Base-by-base conservation (phyloP, 2,113 vertebrate genomes). In the Equus przewalskii region DNA sequence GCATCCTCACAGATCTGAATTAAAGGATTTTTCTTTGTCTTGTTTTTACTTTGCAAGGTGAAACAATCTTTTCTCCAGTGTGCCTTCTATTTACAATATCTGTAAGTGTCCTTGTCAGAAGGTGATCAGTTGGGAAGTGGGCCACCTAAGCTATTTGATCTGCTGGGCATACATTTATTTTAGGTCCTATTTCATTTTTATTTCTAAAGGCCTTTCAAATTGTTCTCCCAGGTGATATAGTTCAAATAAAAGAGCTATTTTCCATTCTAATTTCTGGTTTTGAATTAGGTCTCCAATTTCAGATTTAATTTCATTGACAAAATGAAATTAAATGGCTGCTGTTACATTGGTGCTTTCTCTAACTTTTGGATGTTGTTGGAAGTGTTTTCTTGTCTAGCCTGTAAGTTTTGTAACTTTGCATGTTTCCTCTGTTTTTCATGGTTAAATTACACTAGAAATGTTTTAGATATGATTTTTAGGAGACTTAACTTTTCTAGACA, bases 291-390 rank as follows among this genome's bases (percentile, higher is more conserved):
- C 11, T 91, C 60, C 13, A 76, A 69, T 70, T 69, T 92, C 26
- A 76, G 16, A 26, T 46, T 88, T 91, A 70, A 96, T 88, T 46
- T 73, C 44, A 94, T 88, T 76, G 60, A 82, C 9, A 60, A 81
- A 60, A 88, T n/a, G 28, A 28, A 96, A n/a, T 76, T 10, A 72
- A 80, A 46, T 24, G 12, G 6, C 14, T 22, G 22, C 33, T 72
- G 3, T 9, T 82, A 7, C 6, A 7, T 26, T 49, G 62, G 4
- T 75, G 0, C 21, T 16, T 70, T 70, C 28, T 69, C 82, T 44
- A 88, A 75, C 12, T 94, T 51, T 33, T 82, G 69, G 51, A 69
- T 76, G 21, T 67, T 91, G 41, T 18, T 80, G 49, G 51, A 54
- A 67, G 41, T 67, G 4, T 69, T 88, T 75, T 67, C 30, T 75